Evolutionary conservation across 2,888 invertebrate species (phyloP), one percentile per base, ranked within the genome.

Genomic region (Catotricha subobsoleta): DNA sequence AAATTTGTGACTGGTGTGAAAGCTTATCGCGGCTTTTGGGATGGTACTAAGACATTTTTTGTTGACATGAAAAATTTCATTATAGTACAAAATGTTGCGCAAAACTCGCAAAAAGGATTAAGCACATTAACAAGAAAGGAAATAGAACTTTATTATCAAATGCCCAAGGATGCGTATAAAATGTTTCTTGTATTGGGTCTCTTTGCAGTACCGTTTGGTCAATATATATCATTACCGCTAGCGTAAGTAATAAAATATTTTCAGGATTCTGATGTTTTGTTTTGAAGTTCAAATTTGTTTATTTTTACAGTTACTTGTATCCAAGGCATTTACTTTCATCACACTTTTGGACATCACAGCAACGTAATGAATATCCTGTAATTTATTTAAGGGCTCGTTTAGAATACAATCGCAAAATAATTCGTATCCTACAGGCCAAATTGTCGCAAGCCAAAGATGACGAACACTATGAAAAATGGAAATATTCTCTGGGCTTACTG

Each of bases 261-360:
- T n/a, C n/a, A n/a, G n/a, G n/a, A n/a, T n/a, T n/a, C n/a, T n/a
- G n/a, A n/a, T n/a, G n/a, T n/a, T n/a, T n/a, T n/a, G n/a, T n/a
- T n/a, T n/a, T n/a, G n/a, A n/a, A n/a, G n/a, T n/a, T 30, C 34
- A 37, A 8, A 25, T 34, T 23, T 41, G 44, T 37, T 43, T 43
- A 48, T 37, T 20, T 42, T 62, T 67, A 4, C 59, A 81, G 80
- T 25, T 79, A 82, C 56, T 68, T 79, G 56, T 86, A 79, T 59
- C 91, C 91, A 10, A 71, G 75, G 48, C 65, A 66, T 33, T 65
- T 90, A 34, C 65, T 92, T 9, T 80, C 82, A 37, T 72, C 78
- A 1, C 90, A 91, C 56, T 92, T 88, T 60, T 91, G 90, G 91
- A 80, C 81, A 0, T 60, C 77, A 39, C 75, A 87, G 52, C 90